These are phyloP conservation scores for Hyles vespertilio DNA, from an alignment of 1,140 invertebrate genomes.

Conservation along the genomic window DNA sequence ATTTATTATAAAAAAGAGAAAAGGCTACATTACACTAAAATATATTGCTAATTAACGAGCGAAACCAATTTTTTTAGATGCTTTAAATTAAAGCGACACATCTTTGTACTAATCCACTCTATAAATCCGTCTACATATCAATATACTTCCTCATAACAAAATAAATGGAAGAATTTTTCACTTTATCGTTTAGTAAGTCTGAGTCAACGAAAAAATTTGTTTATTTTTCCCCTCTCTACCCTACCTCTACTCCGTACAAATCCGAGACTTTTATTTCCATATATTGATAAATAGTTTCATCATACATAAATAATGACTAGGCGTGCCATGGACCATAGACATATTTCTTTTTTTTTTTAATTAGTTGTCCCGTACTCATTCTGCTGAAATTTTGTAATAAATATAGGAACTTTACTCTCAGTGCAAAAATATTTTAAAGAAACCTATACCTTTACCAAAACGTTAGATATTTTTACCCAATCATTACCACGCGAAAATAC, in stretches of 20 bases:
- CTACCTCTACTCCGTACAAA: too few relatives aligned
- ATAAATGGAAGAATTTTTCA: conserved; percentile 6
- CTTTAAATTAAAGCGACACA: conserved; percentile 26
- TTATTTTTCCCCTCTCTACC: background rate
- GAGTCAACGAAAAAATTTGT: conserved; percentile 11
- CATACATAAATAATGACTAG: conserved; percentile 72
- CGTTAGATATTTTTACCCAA: conserved; percentile 30
- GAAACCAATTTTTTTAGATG: conserved; percentile 48
- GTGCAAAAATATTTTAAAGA: conserved; percentile 59
- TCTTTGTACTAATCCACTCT: conserved; percentile 50
- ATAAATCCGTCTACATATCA: background rate
- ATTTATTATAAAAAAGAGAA: conserved; percentile 25
- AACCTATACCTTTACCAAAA: conserved; percentile 23
- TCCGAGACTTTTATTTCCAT: conserved; percentile 27
- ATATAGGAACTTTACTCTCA: conserved; percentile 69
- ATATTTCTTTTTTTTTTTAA: conserved; percentile 33
- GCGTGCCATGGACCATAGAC: conserved; percentile 61
- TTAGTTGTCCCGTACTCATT: conserved; percentile 17
- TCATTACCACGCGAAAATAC: conserved; percentile 26
- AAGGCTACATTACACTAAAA: background rate
- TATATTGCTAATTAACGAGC: conserved; percentile 47
- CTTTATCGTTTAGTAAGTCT: conserved; percentile 10
- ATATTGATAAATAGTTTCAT: conserved; percentile 46
- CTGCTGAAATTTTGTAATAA: conserved; percentile 41
- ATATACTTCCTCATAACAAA: conserved; percentile 11